These are phyloP conservation scores for Glyptemys insculpta DNA, from an alignment of 2,797 vertebrate genomes.

Conservation along the genomic window DNA sequence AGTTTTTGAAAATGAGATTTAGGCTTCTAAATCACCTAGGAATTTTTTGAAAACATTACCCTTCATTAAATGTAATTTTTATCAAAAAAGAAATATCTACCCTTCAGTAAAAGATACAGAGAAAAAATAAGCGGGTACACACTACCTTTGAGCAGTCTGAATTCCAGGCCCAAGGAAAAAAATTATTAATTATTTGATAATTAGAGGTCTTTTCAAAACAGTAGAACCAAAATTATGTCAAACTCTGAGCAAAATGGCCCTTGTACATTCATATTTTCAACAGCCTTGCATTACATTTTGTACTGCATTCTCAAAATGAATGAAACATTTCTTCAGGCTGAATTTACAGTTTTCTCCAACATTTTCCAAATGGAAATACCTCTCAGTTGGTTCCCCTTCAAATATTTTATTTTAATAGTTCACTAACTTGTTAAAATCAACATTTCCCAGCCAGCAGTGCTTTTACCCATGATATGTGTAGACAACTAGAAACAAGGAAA, in stretches of 20 bases:
- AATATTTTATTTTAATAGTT: background rate
- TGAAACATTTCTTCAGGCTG: background rate
- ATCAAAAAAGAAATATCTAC: background rate
- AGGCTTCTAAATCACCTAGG: background rate
- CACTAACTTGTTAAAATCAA: background rate
- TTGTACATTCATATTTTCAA: conserved; percentile 31
- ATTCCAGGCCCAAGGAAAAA: background rate
- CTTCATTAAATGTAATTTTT: background rate
- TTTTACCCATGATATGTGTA: background rate
- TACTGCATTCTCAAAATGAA: background rate
- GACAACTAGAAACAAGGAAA: conserved; percentile 6
- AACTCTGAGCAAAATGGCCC: background rate
- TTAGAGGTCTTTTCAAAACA: background rate
- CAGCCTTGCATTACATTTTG: background rate
- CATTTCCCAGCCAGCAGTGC: background rate
- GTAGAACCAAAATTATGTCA: background rate
- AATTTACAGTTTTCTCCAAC: background rate
- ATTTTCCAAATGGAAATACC: background rate
- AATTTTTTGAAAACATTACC: background rate
- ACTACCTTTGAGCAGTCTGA: background rate
- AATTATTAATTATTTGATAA: background rate
- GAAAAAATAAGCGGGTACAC: background rate
- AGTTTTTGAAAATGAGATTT: background rate
- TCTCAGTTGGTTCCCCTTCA: background rate
- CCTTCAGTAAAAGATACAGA: background rate